phyloP scores from a whole-genome alignment of 2,113 vertebrate species.

The Hippocampus mohnikei region DNA sequence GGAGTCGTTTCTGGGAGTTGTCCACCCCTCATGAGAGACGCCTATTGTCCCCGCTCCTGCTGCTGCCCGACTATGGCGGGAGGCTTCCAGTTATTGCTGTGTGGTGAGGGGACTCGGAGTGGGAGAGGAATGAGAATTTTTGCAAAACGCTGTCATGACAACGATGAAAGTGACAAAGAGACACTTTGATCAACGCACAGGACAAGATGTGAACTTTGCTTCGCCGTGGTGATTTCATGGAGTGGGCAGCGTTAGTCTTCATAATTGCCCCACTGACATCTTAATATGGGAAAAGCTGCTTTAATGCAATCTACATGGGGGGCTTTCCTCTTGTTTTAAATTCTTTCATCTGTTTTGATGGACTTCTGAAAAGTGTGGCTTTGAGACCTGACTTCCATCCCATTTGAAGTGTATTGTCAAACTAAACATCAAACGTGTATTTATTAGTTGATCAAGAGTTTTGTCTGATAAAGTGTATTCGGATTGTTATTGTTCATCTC shows the following conservation, averaged over 20 bases:
- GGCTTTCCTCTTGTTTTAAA: background rate
- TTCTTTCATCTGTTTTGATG: background rate
- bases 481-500: too few relatives aligned
- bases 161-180: conserved; percentile 52
- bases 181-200: conserved; percentile 53
- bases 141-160: conserved; percentile 62
- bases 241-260: conserved; percentile 54
- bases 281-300: conserved; percentile 25
- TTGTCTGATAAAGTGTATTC: background rate
- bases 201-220: conserved; percentile 39
- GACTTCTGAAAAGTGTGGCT: too few relatives aligned
- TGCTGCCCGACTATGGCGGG: conserved; percentile 9
- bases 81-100: conserved; percentile 43
- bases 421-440: background rate
- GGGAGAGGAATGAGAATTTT: conserved; percentile 68
- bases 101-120: conserved; percentile 60
- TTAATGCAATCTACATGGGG: background rate
- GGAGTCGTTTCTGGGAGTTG: conserved; percentile 54
- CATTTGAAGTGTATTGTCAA: too few relatives aligned
- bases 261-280: conserved; percentile 52
- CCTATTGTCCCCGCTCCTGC: conserved; percentile 60
- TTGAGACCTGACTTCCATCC: too few relatives aligned
- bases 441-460: background rate
- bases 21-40: conserved; percentile 60
- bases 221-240: conserved; percentile 65